phyloP scores from a whole-genome alignment of 2,113 vertebrate genomes.

The Upupa epops region DNA sequence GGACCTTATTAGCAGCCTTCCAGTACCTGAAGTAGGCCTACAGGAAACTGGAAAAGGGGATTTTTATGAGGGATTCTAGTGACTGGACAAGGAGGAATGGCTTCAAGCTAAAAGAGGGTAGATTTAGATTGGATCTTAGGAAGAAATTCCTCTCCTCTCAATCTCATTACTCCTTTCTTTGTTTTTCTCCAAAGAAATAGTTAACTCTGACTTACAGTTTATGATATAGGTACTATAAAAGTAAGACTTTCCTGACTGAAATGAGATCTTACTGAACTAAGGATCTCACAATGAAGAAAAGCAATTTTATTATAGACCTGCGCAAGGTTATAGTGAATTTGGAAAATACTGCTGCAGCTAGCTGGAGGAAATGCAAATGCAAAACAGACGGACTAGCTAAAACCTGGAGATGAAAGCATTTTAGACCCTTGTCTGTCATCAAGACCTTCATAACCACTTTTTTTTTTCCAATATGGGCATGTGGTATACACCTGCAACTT shows the following conservation, averaged over 20 bases:
- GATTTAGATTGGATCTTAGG: too few relatives aligned
- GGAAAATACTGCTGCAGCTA: background rate
- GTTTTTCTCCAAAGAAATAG: background rate
- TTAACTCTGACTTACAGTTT: background rate
- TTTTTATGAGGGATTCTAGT: background rate
- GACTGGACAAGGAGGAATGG: too few relatives aligned
- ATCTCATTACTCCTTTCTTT: background rate
- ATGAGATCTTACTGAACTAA: background rate
- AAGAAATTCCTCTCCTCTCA: background rate
- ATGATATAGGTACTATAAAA: background rate
- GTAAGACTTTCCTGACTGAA: background rate
- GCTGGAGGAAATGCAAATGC: conserved; percentile 23
- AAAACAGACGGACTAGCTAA: conserved; percentile 23
- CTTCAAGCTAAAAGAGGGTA: too few relatives aligned
- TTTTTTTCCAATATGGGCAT: conserved; percentile 44
- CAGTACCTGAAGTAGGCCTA: too few relatives aligned
- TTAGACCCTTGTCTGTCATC: conserved; percentile 67
- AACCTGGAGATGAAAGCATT: conserved; percentile 51
- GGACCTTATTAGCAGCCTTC: too few relatives aligned
- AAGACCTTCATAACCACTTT: background rate
- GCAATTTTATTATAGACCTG: background rate
- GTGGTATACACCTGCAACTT: conserved; percentile 68
- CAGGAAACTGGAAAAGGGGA: too few relatives aligned
- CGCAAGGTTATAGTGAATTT: background rate
- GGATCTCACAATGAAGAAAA: background rate